Base-by-base conservation (phyloP, 2,113 vertebrate species). In the Ophthalmolycus amberensis region DNA sequence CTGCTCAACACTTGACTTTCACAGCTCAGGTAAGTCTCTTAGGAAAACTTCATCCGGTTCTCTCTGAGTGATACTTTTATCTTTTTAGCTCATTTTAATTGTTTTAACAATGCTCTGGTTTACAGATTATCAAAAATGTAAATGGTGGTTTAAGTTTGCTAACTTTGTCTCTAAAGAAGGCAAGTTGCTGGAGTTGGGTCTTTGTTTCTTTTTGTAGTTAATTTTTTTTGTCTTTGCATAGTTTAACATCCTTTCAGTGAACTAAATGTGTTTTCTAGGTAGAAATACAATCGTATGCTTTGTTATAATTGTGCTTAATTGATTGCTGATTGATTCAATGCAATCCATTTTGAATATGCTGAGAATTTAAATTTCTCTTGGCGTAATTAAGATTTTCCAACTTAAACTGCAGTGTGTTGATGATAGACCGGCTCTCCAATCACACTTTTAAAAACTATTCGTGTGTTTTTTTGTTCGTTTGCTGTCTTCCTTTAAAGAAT, bases 401-500 rank as follows among this genome's bases (percentile, higher is more conserved):
- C 40, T 44, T 9, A 18, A 67, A 67, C 14, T 27, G 38, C 7
- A 66, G 42, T 48, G 4, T 32, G 4, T 1, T 54, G 20, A 3
- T 22, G 34, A 48, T 18, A 48, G 46, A 48, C 5, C 0, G n/a
- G 10, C 10, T 58, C 11, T 58, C 54, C 9, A 27, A 27, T 11
- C 58, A 60, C 16, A 62, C 16, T 62, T 16, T 18, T 14, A 14
- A 25, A 29, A 20, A 3, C 22, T 9, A 54, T 62, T 69, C 42
- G 14, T n/a, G n/a, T n/a, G 20, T n/a, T 6, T 40, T 14, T 16
- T 20, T 15, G 9, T 9, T 18, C 0, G 1, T 52, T 52, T 18
- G 0, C n/a, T 82, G 50, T 67, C 32, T 1, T 65, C 9, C n/a
- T 46, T 18, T 22, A 1, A 91, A 83, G 20, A 78, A 93, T 93